phyloP scores from a whole-genome alignment of 2,113 vertebrate genomes.

The Otolemur garnettii region DNA sequence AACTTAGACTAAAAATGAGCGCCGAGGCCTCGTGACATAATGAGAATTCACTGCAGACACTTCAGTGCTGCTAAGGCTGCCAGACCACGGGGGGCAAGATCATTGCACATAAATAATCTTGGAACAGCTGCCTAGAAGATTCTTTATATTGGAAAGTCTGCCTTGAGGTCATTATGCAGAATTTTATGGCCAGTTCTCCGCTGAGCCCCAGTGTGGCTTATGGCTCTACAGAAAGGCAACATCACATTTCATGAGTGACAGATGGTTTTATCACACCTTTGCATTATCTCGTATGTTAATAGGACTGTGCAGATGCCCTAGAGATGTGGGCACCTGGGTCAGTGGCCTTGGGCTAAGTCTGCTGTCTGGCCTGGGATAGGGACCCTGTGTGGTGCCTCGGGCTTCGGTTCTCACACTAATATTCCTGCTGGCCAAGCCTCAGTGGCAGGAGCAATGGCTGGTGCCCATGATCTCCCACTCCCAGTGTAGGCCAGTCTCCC shows the following conservation, averaged over 20 bases:
- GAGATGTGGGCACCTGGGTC: fast-evolving
- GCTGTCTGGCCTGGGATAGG: fast-evolving
- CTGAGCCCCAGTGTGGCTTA: slow-evolving; percentile 1
- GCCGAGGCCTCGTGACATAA: fast-evolving
- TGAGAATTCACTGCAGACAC: neutral
- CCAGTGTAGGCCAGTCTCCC: neutral
- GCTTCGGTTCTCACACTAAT: neutral
- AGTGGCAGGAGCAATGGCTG: fast-evolving
- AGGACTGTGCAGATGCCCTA: neutral
- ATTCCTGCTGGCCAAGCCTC: fast-evolving
- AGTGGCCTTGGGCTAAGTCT: neutral
- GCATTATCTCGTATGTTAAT: fast-evolving
- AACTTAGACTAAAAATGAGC: neutral
- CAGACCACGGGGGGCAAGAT: neutral
- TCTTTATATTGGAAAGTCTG: neutral
- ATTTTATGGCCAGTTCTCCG: slow-evolving; percentile 7
- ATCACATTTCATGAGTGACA: neutral
- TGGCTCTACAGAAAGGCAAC: neutral
- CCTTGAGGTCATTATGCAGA: neutral
- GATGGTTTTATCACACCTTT: slow-evolving; percentile 1
- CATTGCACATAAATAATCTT: neutral
- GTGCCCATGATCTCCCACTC: fast-evolving
- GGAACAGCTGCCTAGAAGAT: neutral
- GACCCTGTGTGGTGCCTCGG: too few species aligned
- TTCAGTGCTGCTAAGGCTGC: neutral